Percentiles rank a stretch among this genome's conserved stretches.
These are phyloP conservation scores for Hyphantria cunea DNA, from an alignment of 1,140 invertebrate species.

Conservation along the genomic window DNA sequence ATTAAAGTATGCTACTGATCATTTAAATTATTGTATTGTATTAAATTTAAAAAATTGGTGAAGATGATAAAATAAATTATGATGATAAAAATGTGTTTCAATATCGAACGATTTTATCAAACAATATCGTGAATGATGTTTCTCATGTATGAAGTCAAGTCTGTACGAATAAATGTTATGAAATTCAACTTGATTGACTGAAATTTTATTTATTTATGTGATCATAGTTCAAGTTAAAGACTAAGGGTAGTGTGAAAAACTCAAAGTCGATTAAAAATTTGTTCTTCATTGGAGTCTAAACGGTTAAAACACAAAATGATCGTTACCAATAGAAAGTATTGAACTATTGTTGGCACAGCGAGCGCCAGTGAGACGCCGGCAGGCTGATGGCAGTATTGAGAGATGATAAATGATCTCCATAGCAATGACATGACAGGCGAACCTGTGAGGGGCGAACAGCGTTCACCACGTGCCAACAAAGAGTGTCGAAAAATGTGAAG, in stretches of 20 bases:
- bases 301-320: conserved; percentile 13
- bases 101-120: conserved; percentile 20
- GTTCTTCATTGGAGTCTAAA: too few species aligned
- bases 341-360: conserved; percentile 36
- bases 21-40: conserved; percentile 81
- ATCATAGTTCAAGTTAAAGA: too few species aligned
- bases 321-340: conserved; percentile 28
- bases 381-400: conserved; percentile 67
- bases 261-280: too few species aligned
- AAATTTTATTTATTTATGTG: too few species aligned
- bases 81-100: conserved; percentile 63
- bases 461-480: conserved; percentile 75
- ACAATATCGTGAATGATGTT: too few species aligned
- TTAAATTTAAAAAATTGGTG: conserved; percentile 79
- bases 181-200: too few species aligned
- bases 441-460: conserved; percentile 61
- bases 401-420: conserved; percentile 70
- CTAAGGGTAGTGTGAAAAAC: too few species aligned
- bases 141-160: too few species aligned
- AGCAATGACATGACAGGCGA: conserved; percentile 73
- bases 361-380: conserved; percentile 71
- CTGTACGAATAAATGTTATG: too few species aligned
- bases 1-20: conserved; percentile 75
- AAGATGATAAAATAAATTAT: conserved; percentile 80
- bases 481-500: conserved; percentile 76